A percentile compares a stretch with the other conserved stretches of the same genome.
Evolutionary conservation across 2,797 vertebrate species (phyloP).

Genomic region (Pygocentrus nattereri): DNA sequence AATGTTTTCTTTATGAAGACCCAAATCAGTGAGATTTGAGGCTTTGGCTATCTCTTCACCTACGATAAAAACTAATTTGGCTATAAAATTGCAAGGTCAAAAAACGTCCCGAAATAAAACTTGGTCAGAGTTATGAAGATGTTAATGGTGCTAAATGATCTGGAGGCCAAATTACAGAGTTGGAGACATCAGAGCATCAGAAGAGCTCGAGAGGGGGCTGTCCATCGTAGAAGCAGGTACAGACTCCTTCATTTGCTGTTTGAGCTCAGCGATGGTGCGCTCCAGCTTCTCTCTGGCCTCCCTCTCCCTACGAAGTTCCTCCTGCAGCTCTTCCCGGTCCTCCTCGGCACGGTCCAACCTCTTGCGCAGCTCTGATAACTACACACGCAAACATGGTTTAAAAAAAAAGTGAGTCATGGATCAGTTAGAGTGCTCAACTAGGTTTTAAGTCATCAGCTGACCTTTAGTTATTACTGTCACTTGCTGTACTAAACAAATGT

Average conservation of each 20-base stretch:
- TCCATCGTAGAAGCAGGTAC: slow-evolving; percentile 38
- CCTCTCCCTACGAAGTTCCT: slow-evolving; percentile 84
- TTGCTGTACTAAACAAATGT: no score
- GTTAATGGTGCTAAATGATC: neutral
- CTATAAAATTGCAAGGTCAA: slow-evolving; percentile 9
- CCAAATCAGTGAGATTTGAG: neutral
- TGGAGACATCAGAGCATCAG: slow-evolving; percentile 41
- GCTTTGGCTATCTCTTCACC: slow-evolving; percentile 13
- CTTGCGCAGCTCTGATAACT: slow-evolving; percentile 85
- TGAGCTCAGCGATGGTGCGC: slow-evolving; percentile 85
- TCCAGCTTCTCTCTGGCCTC: slow-evolving; percentile 87
- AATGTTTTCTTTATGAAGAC: slow-evolving; percentile 13
- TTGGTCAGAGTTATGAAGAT: slow-evolving; percentile 25
- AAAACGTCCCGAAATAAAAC: slow-evolving; percentile 22
- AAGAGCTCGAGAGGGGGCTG: slow-evolving; percentile 45
- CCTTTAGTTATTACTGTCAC: no score
- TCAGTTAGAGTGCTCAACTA: neutral
- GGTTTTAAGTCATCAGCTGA: no score
- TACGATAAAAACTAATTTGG: slow-evolving; percentile 32
- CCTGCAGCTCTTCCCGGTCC: slow-evolving; percentile 87
- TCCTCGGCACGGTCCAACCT: slow-evolving; percentile 87
- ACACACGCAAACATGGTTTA: slow-evolving; percentile 34
- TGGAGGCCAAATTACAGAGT: slow-evolving; percentile 35
- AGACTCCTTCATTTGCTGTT: slow-evolving; percentile 79
- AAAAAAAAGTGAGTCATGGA: neutral